Conservation (phyloP, 1,140 invertebrate species). For the Caenorhabditis briggsae region DNA sequence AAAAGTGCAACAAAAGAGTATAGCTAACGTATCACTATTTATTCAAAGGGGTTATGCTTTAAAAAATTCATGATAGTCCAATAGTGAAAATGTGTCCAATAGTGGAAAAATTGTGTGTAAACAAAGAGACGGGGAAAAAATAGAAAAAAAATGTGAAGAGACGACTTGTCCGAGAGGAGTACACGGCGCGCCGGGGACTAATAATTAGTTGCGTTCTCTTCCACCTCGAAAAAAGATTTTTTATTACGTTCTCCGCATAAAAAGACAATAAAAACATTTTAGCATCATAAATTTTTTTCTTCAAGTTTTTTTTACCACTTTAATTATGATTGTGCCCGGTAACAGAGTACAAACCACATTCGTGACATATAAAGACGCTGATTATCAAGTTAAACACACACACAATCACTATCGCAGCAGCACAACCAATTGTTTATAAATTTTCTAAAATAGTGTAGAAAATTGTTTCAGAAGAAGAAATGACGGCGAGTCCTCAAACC, state of each 20-base stretch:
- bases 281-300: conserved; percentile 11
- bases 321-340: not conserved
- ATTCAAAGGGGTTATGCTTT: not conserved
- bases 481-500: not conserved
- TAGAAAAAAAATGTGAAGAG: not conserved
- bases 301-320: not conserved
- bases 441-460: not conserved
- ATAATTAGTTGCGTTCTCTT: not conserved
- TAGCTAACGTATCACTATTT: not conserved
- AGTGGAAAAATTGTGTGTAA: not conserved
- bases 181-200: conserved; percentile 12
- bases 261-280: not conserved
- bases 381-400: conserved; percentile 23
- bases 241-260: not conserved
- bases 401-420: not conserved
- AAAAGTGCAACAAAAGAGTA: too few species aligned
- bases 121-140: conserved; percentile 8
- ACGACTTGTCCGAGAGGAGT: not conserved
- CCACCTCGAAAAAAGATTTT: not conserved
- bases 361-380: not conserved
- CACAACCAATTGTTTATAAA: conserved; percentile 13
- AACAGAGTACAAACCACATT: conserved; percentile 35
- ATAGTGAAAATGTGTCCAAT: conserved; percentile 7
- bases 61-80: conserved; percentile 29
- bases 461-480: not conserved